Evolutionary conservation across 2,888 invertebrate genomes (phyloP), one percentile per base, ranked within the genome.

Genomic region (Volucella zonaria): DNA sequence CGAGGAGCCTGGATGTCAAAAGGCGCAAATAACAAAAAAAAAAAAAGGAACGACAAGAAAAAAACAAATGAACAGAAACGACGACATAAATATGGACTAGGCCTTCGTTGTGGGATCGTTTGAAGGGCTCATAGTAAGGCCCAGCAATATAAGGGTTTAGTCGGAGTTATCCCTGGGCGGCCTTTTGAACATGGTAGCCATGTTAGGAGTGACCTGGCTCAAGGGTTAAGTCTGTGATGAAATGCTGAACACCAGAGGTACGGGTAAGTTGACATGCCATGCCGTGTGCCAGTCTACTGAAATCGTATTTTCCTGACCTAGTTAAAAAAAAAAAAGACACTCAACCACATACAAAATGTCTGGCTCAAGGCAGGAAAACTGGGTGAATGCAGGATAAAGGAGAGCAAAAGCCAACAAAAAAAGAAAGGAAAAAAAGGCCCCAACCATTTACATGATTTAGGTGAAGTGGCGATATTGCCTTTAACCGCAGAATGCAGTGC

Each of bases 401-500:
- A 64, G 40, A 18, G 15, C 40, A 42, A 9, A 56, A 49, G 45
- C 18, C 31, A 45, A 59, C 23, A n/a, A 31, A 31, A 31, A 31
- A 31, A 6, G 31, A 31, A 31, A 31, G 6, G 2, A 31, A 31
- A 31, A 31, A 31, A 4, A 31, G 18, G 18, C 31, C 15, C 15
- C 31, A 62, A 54, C 56, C n/a, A 66, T 74, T 64, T 56, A 66
- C 64, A 58, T 58, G 66, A 74, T 66, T 64, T 54, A 47, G 66
- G 64, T 14, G 31, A 56, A 49, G 38, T n/a, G 8, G 45, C 15
- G 14, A 14, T 66, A 49, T 74, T 74, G 54, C 18, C 52, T 52
- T 64, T 9, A 56, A 54, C 54, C 62, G 43, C 71, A 18, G 14
- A 18, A 40, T 54, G 62, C 62, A 51, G 31, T 14, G 18, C 49